Conservation (phyloP, 2,797 vertebrate species). For the Sebastes steindachneri region DNA sequence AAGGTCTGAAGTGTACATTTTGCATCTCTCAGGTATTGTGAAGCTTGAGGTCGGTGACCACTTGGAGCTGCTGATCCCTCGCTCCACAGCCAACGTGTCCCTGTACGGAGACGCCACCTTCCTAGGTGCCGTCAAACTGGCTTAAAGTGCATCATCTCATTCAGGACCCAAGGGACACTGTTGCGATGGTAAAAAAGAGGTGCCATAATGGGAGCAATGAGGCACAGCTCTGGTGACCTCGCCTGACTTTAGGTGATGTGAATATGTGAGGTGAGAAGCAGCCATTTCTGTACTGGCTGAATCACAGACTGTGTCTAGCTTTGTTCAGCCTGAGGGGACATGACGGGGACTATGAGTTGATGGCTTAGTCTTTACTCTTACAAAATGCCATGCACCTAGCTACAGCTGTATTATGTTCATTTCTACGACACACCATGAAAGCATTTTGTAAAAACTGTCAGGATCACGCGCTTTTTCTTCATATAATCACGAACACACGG, state of each 20-base stretch:
- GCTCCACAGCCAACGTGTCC: slow-evolving; percentile 87
- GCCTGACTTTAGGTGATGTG: slow-evolving; percentile 2
- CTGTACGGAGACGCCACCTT: slow-evolving; percentile 93
- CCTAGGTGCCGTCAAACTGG: slow-evolving; percentile 92
- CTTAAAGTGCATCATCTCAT: slow-evolving; percentile 73
- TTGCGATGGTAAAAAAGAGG: background rate
- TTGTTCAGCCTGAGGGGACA: background rate
- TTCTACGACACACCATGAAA: background rate
- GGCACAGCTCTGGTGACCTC: slow-evolving; percentile 3
- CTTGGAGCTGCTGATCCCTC: slow-evolving; percentile 92
- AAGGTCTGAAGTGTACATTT: slow-evolving; percentile 19
- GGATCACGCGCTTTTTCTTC: background rate
- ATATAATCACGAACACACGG: background rate
- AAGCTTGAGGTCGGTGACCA: slow-evolving; percentile 93
- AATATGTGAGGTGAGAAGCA: slow-evolving; percentile 3
- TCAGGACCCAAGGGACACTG: background rate
- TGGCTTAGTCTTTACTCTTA: background rate
- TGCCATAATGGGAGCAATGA: background rate
- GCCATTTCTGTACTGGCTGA: background rate
- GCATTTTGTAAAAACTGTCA: background rate
- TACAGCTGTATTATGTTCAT: slow-evolving; percentile 5
- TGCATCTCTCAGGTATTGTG: slow-evolving; percentile 86
- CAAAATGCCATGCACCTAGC: background rate
- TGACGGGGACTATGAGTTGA: background rate
- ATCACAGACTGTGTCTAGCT: background rate